Base-by-base conservation (phyloP, 2,888 invertebrate species). In the Dryobota labecula region DNA sequence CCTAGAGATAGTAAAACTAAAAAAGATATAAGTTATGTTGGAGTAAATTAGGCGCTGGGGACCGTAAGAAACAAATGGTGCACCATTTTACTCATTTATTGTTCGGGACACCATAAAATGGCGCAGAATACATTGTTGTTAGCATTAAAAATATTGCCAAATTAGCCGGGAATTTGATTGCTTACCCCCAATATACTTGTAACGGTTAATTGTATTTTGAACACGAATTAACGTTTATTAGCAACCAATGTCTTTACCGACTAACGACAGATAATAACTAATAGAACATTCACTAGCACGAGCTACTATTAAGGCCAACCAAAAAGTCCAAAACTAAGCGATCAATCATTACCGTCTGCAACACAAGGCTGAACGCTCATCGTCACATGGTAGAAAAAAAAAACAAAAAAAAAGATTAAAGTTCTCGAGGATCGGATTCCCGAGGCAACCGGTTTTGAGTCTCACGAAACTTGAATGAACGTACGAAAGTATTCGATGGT, bases 401-500 rank as follows among this genome's bases (percentile, higher is more conserved):
- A 73, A 53, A 18, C 38, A 38, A 4, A 70, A 83, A 82, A 77
- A 78, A 85, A 73, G 66, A 57, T 43, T 57, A 78, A 81, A 74
- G 57, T 51, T 73, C 76, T 80, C 63, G 70, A 82, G 82, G 86
- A 86, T 86, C 85, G 84, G 70, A 86, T 86, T 86, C 86, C 85
- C 83, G 78, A 76, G 78, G 60, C 77, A 81, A 86, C 86, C 86
- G 86, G 86, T 86, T 86, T 80, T 54, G 65, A 70, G 76, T 85
- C 86, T 81, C 86, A 86, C 85, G 85, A 79, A 73, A 78, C 71
- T 84, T 85, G 84, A 85, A 85, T 85, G 85, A 86, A 80, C 80
- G 73, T 78, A 82, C 77, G 79, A 81, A 84, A 80, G 85, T 74
- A 70, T 77, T 77, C 76, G 81, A 83, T 77, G 78, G 78, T 80